Evolutionary conservation across 2,888 invertebrate species (phyloP), one percentile per base, ranked within the genome.

Genomic region (Spodoptera littoralis): DNA sequence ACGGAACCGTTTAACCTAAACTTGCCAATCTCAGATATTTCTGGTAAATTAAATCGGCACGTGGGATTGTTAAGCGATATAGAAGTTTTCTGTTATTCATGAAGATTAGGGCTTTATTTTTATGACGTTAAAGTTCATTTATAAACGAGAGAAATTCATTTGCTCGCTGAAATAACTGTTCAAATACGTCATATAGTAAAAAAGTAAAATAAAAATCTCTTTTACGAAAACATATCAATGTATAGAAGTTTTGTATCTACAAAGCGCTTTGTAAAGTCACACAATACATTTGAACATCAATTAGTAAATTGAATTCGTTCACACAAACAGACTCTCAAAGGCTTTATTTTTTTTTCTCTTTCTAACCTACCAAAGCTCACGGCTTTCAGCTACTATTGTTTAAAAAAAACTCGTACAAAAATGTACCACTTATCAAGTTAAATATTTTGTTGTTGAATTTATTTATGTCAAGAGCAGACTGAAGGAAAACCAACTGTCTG

Each of bases 381-480:
- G 45, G 13, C 8, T 8, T 8, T 9, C 47, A 45, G 24, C 49
- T 36, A 36, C 50, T 48, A 57, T 64, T 64, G 70, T 70, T 64
- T 53, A 50, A 36, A 36, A 50, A 59, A 55, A 65, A 36, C 55
- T 44, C 44, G 18, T 42, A 56, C 63, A 73, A 74, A 70, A 74
- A 57, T 42, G 30, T 52, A 58, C 70, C 70, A 65, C 75, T 75
- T 65, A 53, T 59, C 45, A 70, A 70, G 55, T 70, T 56, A 61
- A 75, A 70, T 75, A 70, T 61, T 61, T 73, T 70, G 54, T 55
- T 64, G 41, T 41, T 57, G 51, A 68, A 68, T 71, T 71, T 64
- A 64, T 73, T 74, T 64, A 74, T 60, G 72, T 64, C 75, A 70
- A 52, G 48, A 70, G n/a, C 72, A 73, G 74, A 11, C 47, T 49